These are phyloP conservation scores for Venusia cambrica DNA, from an alignment of 2,888 invertebrate species.

Conservation along the genomic window DNA sequence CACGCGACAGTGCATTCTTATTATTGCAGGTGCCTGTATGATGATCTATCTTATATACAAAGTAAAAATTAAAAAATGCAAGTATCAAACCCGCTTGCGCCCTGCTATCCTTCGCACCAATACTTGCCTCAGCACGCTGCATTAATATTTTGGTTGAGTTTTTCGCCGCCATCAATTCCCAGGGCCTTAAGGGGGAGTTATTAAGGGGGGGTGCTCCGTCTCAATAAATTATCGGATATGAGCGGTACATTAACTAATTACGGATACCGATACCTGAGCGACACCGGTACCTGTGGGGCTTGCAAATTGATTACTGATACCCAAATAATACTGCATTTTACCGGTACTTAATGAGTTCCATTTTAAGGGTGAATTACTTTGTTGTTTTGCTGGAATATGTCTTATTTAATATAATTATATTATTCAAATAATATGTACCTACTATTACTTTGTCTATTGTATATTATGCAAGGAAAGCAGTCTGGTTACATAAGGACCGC, in stretches of 20 bases:
- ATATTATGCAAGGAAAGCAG: too few relatives aligned
- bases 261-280: slow-evolving; percentile 64
- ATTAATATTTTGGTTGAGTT: slow-evolving; percentile 81
- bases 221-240: slow-evolving; percentile 79
- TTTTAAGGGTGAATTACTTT: too few relatives aligned
- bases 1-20: too few relatives aligned
- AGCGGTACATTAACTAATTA: slow-evolving; percentile 79
- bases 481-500: too few relatives aligned
- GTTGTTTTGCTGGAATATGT: too few relatives aligned
- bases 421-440: too few relatives aligned
- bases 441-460: too few relatives aligned
- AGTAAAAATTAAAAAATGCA: neutral
- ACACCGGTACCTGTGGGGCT: slow-evolving; percentile 17
- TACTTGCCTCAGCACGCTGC: slow-evolving; percentile 69
- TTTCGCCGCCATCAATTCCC: slow-evolving; percentile 77
- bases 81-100: slow-evolving; percentile 44
- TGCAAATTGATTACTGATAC: slow-evolving; percentile 17
- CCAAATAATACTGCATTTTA: too few relatives aligned
- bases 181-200: slow-evolving; percentile 42
- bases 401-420: too few relatives aligned
- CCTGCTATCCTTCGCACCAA: slow-evolving; percentile 48
- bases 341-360: too few relatives aligned
- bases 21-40: too few relatives aligned
- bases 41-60: too few relatives aligned
- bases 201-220: slow-evolving; percentile 65